Evolutionary conservation across 1,140 invertebrate genomes (phyloP), one percentile per base, ranked within the genome.

Genomic region (Globodera ellingtonae): DNA sequence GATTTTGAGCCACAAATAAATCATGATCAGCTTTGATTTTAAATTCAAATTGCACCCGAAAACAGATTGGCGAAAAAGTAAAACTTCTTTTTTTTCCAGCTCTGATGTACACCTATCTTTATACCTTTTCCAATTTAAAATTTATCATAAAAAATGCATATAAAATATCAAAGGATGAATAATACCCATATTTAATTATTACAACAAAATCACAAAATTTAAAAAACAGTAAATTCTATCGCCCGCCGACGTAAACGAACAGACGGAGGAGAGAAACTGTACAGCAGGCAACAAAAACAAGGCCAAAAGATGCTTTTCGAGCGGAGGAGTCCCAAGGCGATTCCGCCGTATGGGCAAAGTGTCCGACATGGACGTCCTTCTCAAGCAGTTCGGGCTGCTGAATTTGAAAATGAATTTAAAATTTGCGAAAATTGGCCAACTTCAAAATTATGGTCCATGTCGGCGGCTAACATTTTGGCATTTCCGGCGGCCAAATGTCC

Each of bases 401-500:
- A 70, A 44, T 9, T 70, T n/a, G 6, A 47, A 47, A 70, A 21
- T 10, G 67, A 35, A 70, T 6, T 70, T 70, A 15, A 8, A 35
- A 70, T 6, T 10, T 6, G 35, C 0, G 6, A 7, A 70, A 35
- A 70, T 10, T 70, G 35, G 24, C 35, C 67, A 35, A n/a, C 35
- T 15, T 44, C 50, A 52, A 52, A 52, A 9, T 52, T 7, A 15
- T 62, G 13, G 10, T 18, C 56, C 13, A 62, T 62, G 56, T 13
- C 0, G 13, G 10, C 56, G 13, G 18, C 18, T n/a, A 18, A 18
- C 15, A 10, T 9, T 10, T 18, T 13, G 56, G 56, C 35, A 9
- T 7, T 44, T 35, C 10, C 67, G 10, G 13, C n/a, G 67, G 62
- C 75, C 69, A 77, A n/a, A 69, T 77, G 75, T 0, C 75, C 75